Evolutionary conservation across 1,140 invertebrate species (phyloP), one percentile per base, ranked within the genome.

Genomic region (Papilio machaon): DNA sequence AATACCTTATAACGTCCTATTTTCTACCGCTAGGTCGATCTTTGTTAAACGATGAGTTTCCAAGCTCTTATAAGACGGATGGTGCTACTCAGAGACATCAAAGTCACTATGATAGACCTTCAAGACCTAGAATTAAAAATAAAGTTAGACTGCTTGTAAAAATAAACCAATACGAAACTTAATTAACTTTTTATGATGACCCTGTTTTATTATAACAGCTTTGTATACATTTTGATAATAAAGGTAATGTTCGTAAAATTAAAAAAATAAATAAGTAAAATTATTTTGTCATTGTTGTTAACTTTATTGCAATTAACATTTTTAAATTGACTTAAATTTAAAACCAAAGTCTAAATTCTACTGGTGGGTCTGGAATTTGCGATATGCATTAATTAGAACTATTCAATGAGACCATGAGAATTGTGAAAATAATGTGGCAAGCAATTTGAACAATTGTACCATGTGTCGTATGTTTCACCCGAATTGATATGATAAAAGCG

Each of bases 121-220:
- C 60, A 64, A 64, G 60, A 64, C 60, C 60, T 58, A 58, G 54
- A 58, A 64, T 64, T 11, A 35, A 67, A 67, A 67, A 67, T 67
- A 35, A 15, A 67, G 4, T 35, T 67, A 67, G 30, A 35, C 64
- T 67, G 8, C 23, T 67, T 30, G 30, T 67, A 17, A 30, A 67
- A 67, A 67, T 67, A 67, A 67, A 67, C 23, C 23, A 67, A 11
- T 35, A 67, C 23, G 64, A 67, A 67, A 35, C 64, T 35, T 67
- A 52, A 54, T 17, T 54, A 67, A 67, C 64, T 35, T 35, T 30
- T 67, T 6, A 30, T 30, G 9, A 67, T 67, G 13, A 35, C 78
- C 11, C 60, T 49, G 60, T 60, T 64, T 46, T 79, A 43, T 64
- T 64, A 11, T 67, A 43, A 47, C 9, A 46, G 43, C 1, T 73